phyloP scores from a whole-genome alignment of 2,113 vertebrate genomes.

The Mormyrus iriodes region DNA sequence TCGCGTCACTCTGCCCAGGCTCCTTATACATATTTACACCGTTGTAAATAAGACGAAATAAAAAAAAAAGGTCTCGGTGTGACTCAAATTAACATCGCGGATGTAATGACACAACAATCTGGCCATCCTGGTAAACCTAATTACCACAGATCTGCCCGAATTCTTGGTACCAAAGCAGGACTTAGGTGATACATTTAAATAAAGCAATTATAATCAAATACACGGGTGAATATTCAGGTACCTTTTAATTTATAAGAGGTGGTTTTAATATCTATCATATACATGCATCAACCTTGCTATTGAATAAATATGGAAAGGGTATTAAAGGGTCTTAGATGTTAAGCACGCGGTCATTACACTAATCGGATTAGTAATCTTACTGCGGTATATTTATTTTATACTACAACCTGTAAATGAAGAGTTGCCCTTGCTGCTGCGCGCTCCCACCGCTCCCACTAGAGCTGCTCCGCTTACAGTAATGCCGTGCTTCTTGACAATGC shows the following conservation, averaged over 20 bases:
- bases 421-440: slow-evolving; percentile 1
- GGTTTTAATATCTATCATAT: not conserved
- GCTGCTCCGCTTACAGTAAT: not conserved
- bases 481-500: not conserved
- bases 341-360: not conserved
- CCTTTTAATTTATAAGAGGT: not conserved
- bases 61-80: not conserved
- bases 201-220: not conserved
- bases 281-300: not conserved
- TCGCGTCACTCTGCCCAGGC: not conserved
- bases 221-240: not conserved
- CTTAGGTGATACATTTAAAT: not conserved
- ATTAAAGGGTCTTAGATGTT: not conserved
- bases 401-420: slow-evolving; percentile 28
- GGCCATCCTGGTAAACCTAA: not conserved
- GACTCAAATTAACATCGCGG: not conserved
- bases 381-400: not conserved
- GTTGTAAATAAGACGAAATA: not conserved
- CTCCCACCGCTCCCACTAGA: not conserved
- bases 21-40: not conserved
- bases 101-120: not conserved
- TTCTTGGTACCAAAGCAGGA: not conserved
- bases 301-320: not conserved
- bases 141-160: not conserved
- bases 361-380: not conserved